Evolutionary conservation across 2,888 invertebrate species (phyloP).

Genomic region (Caenorhabditis sp.): DNA sequence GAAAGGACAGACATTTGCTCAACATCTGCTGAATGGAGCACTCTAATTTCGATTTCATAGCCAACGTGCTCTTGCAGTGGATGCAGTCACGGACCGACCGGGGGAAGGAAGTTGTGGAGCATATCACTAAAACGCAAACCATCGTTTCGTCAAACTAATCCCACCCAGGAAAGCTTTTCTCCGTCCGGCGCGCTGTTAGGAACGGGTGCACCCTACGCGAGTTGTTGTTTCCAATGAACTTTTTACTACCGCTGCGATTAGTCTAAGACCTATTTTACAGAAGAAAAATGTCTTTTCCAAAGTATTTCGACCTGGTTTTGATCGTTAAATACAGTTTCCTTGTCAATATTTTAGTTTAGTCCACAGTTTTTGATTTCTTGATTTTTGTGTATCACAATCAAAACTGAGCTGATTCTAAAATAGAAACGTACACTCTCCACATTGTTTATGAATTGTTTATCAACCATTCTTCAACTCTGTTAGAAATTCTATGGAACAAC

Average conservation of each 20-base stretch:
- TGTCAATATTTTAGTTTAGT: no score
- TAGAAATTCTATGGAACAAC: neutral
- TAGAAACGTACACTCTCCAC: neutral
- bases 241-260: slow-evolving; percentile 33
- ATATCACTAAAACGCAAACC: slow-evolving; percentile 56
- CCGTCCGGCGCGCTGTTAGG: slow-evolving; percentile 17
- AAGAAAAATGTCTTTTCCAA: slow-evolving; percentile 17
- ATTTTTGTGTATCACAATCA: neutral
- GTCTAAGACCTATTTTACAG: slow-evolving; percentile 1
- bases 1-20: slow-evolving; percentile 56
- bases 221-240: slow-evolving; percentile 51
- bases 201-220: slow-evolving; percentile 52
- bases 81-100: neutral
- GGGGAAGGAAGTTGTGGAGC: slow-evolving; percentile 56
- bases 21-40: slow-evolving; percentile 51
- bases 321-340: no score
- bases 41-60: slow-evolving; percentile 60
- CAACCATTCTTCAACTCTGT: neutral
- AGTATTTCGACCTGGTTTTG: neutral
- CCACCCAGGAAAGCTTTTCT: slow-evolving; percentile 36
- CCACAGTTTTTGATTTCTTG: slow-evolving; percentile 28
- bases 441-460: slow-evolving; percentile 29
- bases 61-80: slow-evolving; percentile 19
- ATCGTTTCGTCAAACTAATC: slow-evolving; percentile 61
- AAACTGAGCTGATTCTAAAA: neutral